Conservation (phyloP, 1,140 invertebrate species). For the Aleiodes sp. region DNA sequence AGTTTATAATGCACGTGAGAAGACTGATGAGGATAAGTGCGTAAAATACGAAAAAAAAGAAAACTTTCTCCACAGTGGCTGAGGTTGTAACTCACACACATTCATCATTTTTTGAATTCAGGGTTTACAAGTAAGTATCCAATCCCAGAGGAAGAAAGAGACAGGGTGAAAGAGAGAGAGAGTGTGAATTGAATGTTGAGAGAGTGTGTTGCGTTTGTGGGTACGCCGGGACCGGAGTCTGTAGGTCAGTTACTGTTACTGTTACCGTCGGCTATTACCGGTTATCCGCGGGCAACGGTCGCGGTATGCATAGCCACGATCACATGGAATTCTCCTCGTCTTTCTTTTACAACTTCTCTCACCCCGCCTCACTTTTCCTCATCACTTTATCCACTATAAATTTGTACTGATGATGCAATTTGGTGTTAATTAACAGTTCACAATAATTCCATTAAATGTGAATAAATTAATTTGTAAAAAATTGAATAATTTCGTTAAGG, state of each 20-base stretch:
- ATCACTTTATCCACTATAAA: background rate
- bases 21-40: background rate
- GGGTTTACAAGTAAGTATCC: background rate
- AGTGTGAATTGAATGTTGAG: background rate
- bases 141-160: background rate
- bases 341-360: conserved; percentile 15
- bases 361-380: too few species aligned
- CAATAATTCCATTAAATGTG: too few species aligned
- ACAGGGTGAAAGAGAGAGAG: background rate
- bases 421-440: background rate
- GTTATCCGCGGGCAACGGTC: conserved; percentile 49
- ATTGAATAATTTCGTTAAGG: too few species aligned
- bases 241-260: conserved; percentile 52
- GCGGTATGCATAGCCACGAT: conserved; percentile 28
- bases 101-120: background rate
- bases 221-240: conserved; percentile 30
- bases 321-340: conserved; percentile 24
- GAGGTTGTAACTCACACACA: background rate
- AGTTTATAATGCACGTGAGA: background rate
- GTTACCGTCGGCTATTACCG: conserved; percentile 48
- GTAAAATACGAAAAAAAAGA: background rate
- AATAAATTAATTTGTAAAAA: too few species aligned
- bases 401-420: conserved; percentile 1
- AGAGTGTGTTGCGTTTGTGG: conserved; percentile 6
- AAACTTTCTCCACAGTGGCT: background rate